These are phyloP conservation scores for Salarias fasciatus DNA, from an alignment of 2,797 vertebrate genomes.

Conservation along the genomic window DNA sequence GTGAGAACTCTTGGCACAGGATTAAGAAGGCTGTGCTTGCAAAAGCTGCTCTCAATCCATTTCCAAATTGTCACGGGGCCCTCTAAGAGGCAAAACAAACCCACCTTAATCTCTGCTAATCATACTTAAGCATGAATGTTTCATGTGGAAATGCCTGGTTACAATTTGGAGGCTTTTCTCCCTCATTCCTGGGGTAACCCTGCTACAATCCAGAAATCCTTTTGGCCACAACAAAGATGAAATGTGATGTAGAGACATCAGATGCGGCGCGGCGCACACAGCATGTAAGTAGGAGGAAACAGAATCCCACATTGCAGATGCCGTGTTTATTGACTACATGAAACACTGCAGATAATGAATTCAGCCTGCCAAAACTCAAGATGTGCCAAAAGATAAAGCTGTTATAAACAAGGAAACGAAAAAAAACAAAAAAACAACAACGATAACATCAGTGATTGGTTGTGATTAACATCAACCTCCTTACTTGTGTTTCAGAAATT, in stretches of 20 bases:
- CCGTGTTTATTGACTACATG: slow-evolving; percentile 66
- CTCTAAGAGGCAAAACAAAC: slow-evolving; percentile 78
- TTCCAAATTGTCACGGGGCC: slow-evolving; percentile 77
- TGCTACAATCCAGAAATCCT: slow-evolving; percentile 70
- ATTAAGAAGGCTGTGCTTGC: slow-evolving; percentile 71
- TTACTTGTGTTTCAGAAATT: slow-evolving; percentile 71
- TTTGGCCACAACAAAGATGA: slow-evolving; percentile 74
- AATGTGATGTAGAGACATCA: slow-evolving; percentile 63
- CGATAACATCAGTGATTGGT: slow-evolving; percentile 71
- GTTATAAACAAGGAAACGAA: slow-evolving; percentile 54
- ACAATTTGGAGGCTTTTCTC: slow-evolving; percentile 69
- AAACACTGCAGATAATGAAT: slow-evolving; percentile 69
- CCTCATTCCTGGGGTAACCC: slow-evolving; percentile 69
- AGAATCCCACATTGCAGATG: slow-evolving; percentile 60
- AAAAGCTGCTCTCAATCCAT: slow-evolving; percentile 77
- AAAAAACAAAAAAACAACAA: slow-evolving; percentile 48
- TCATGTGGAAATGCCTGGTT: slow-evolving; percentile 80
- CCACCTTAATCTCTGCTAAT: slow-evolving; percentile 81
- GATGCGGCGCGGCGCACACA: slow-evolving; percentile 49
- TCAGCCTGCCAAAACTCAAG: slow-evolving; percentile 67
- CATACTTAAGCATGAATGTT: slow-evolving; percentile 80
- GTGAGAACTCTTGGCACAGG: slow-evolving; percentile 74
- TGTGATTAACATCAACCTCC: slow-evolving; percentile 74
- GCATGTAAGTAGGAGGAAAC: slow-evolving; percentile 59
- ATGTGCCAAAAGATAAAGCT: slow-evolving; percentile 71